These are phyloP conservation scores for Anadara kagoshimensis DNA, from an alignment of 1,140 invertebrate genomes.

Conservation along the genomic window DNA sequence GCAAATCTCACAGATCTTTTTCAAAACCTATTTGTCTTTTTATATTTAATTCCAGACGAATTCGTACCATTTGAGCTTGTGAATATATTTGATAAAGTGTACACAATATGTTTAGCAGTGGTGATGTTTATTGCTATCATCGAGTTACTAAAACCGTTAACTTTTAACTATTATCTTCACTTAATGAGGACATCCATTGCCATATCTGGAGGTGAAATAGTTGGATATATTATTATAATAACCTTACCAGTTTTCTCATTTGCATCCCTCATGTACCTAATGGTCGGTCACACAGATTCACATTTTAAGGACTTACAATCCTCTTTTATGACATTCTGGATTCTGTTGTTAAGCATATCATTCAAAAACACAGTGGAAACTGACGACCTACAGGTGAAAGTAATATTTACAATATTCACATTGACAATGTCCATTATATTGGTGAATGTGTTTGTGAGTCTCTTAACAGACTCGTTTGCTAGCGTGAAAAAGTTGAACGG, in stretches of 20 bases:
- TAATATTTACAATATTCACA: conserved; percentile 18
- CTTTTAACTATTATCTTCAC: conserved; percentile 41
- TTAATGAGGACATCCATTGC: conserved; percentile 33
- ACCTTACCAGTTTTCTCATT: conserved; percentile 27
- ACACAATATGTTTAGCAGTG: conserved; percentile 18
- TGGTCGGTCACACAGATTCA: conserved; percentile 1
- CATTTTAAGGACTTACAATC: conserved; percentile 9
- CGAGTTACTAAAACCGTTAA: conserved; percentile 34
- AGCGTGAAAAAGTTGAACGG: neutral
- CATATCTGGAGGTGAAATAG: neutral
- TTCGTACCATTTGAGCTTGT: conserved; percentile 39
- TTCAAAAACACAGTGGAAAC: conserved; percentile 12
- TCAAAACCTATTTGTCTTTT: too few species aligned
- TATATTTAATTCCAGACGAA: conserved; percentile 18
- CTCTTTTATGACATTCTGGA: conserved; percentile 17
- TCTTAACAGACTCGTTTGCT: conserved; percentile 17
- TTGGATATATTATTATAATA: conserved; percentile 9
- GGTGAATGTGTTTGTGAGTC: conserved; percentile 26
- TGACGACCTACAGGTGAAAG: conserved; percentile 6
- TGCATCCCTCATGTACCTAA: conserved; percentile 29
- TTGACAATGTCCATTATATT: conserved; percentile 23
- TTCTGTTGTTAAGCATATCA: conserved; percentile 18
- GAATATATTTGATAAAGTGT: conserved; percentile 30
- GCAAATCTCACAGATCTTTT: too few species aligned
- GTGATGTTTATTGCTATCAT: conserved; percentile 35